Evolutionary conservation across 30 jellyfish, hydroid and myxozoan species (phyloP), one percentile per base, ranked within the genome.

Genomic region (Rhopilema esculentum): DNA sequence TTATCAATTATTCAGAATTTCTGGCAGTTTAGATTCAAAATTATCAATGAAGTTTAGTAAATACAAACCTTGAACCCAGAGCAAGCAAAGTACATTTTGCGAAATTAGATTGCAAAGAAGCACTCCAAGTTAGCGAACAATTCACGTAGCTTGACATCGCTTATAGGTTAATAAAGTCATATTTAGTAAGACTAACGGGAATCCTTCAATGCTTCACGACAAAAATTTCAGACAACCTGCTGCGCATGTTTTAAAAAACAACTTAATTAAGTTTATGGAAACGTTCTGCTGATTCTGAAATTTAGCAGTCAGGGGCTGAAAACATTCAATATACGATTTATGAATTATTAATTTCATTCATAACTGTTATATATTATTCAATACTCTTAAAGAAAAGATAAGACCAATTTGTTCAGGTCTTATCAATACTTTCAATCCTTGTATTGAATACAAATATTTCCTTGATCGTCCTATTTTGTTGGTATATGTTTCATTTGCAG

Each of bases 11-110:
- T 12, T 40, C 9, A 40, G 6, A 40, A 40, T 2, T 40, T 40
- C 12, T 40, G 57, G 6, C 12, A 6, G 57, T 12, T 12, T 6
- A 2, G 9, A 12, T 40, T 6, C 57, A 40, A 40, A 40, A 40
- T 40, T 40, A 40, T 2, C 9, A 40, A 40, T 12, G 57, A 40
- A 40, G 12, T 40, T 40, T 6, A 12, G 9, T 1, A 12, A 20
- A 66, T 21, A 73, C 85, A 71, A 23, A 66, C 84, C 88, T 74
- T 22, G 28, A n/a, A 80, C 53, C 86, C 79, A 70, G 31, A 49
- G 51, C 86, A 69, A 21, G 92, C 92, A 70, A 83, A 83, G 49
- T 69, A 69, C 92, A 83, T 83, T 23, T 32, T 30, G 19, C 33
- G n/a, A 33, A 49, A 76, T 30, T 28, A 19, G 64, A 20, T 27